Conservation (phyloP, 2,113 vertebrate genomes). For the Cyanoramphus novaezelandiae region DNA sequence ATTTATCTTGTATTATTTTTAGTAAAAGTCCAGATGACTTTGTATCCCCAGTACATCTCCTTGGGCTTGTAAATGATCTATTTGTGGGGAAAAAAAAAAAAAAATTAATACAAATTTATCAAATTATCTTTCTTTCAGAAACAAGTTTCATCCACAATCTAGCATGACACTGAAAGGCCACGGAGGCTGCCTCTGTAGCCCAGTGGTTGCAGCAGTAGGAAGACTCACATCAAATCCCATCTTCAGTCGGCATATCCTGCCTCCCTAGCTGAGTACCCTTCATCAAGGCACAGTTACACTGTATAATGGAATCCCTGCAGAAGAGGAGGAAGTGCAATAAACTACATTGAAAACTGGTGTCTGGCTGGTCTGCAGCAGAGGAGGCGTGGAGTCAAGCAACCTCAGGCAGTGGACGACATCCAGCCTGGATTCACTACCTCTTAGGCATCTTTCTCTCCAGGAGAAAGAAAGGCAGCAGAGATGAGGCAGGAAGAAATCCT, state of each 20-base stretch:
- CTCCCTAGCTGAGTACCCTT: background rate
- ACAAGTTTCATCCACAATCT: background rate
- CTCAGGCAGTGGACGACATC: background rate
- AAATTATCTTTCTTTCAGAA: background rate
- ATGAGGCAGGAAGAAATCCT: background rate
- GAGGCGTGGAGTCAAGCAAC: background rate
- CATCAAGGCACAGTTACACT: background rate
- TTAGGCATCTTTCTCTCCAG: background rate
- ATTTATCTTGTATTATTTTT: constrained; percentile 54
- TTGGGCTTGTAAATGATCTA: background rate
- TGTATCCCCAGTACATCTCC: background rate
- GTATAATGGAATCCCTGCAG: background rate
- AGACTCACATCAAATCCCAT: background rate
- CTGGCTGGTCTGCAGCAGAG: background rate
- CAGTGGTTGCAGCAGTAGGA: background rate
- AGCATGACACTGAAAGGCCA: background rate
- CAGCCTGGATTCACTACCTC: background rate
- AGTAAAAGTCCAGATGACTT: constrained; percentile 30
- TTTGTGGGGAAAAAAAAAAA: background rate
- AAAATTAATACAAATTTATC: background rate
- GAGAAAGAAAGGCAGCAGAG: background rate
- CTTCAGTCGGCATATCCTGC: background rate
- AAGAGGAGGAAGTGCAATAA: background rate
- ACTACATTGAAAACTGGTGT: background rate
- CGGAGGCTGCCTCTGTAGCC: background rate